Base-by-base conservation (phyloP, 2,113 vertebrate genomes). In the Sorex araneus region DNA sequence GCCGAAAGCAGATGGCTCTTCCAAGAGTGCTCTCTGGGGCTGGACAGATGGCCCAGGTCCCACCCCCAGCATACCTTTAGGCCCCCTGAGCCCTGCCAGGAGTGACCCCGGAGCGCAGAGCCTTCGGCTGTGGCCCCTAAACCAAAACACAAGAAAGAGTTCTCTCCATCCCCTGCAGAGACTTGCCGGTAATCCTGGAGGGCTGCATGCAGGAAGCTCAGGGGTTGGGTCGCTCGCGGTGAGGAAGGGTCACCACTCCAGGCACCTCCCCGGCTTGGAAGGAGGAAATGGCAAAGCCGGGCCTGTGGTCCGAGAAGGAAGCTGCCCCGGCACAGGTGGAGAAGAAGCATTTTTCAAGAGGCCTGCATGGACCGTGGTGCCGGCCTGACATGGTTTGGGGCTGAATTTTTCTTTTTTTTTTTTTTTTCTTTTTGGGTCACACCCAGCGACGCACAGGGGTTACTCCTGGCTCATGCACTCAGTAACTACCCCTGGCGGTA, bases 1-100 rank as follows among this genome's bases (percentile, higher is more conserved):
- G 40, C 82, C 95, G 83, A 76, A 86, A 81, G 30, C 57, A 92
- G 89, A 93, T 94, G 87, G 21, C n/a, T 8, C 43, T 93, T 93
- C 84, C 70, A 89, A 86, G 71, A 86, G 57, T 83, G 66, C 54
- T 70, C 18, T 60, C 57, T 50, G 47, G 47, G 47, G 47, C 47
- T 9, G 7, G 57, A 60, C 2, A 60, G 57, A 60, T 23, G 57
- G 18, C 57, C 18, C 21, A 16, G 18, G 57, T 23, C 18, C 57
- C 57, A 60, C 23, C 57, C 19, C 54, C 13, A 19, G 54, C 54
- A 54, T 19, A 4, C 13, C 54, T 16, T 4, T 16, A 54, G 13
- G 54, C 54, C 21, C 57, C 57, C 57, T 60, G 57, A 60, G 57
- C 57, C 6, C 21, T 54, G 40, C 40, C 40, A 40, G 40, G 40